Conservation (phyloP, 2,797 vertebrate species). For the Hyperoplus immaculatus region DNA sequence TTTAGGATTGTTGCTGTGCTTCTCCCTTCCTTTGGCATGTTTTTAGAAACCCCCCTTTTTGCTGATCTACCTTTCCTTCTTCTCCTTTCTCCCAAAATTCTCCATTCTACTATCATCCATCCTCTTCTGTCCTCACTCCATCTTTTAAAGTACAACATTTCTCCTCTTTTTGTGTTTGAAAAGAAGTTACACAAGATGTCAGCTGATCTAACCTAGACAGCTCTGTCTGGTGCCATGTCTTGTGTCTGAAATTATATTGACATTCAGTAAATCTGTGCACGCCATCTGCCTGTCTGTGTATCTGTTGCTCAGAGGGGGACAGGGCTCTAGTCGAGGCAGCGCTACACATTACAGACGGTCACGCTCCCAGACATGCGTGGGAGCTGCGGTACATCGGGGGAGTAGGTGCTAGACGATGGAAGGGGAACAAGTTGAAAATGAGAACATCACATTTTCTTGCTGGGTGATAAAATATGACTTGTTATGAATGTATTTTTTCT, state of each 20-base stretch:
- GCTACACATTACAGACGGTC: constrained; percentile 51
- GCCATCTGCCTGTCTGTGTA: constrained; percentile 72
- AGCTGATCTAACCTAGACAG: background rate
- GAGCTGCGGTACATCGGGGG: constrained; percentile 52
- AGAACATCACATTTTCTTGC: constrained; percentile 54
- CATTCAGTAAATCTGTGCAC: constrained; percentile 31
- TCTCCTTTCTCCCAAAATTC: background rate
- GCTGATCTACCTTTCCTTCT: background rate
- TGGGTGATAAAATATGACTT: constrained; percentile 58
- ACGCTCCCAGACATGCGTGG: constrained; percentile 71
- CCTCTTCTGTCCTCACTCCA: background rate
- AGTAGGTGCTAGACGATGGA: constrained; percentile 69
- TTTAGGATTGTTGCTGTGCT: constrained; percentile 5
- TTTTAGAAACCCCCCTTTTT: background rate
- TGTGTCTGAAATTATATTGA: constrained; percentile 45
- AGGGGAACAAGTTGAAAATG: constrained; percentile 34
- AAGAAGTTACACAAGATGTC: constrained; percentile 1
- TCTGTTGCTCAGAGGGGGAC: constrained; percentile 40
- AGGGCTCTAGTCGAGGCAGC: constrained; percentile 53
- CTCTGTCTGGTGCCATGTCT: constrained; percentile 38
- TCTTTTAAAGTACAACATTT: background rate
- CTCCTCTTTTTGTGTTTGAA: constrained; percentile 7
- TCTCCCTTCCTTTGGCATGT: constrained; percentile 8
- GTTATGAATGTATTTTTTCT: constrained; percentile 29
- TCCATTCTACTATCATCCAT: constrained; percentile 1